phyloP scores from a whole-genome alignment of 2,888 invertebrate species.

The Conus canariensis region DNA sequence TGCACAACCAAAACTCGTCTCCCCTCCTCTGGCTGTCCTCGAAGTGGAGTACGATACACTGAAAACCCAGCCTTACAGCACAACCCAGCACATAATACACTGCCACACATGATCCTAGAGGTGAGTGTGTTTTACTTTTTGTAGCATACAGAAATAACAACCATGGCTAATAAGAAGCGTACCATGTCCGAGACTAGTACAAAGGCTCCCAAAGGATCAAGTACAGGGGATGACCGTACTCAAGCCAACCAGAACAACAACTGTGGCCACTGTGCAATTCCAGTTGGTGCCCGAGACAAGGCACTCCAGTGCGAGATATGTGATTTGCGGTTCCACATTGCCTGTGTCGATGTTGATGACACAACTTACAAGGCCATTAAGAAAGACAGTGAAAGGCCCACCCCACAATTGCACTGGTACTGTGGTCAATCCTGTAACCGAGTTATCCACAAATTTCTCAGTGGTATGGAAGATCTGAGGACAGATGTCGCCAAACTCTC shows the following conservation, averaged over 20 bases:
- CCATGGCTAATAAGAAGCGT: too few species aligned
- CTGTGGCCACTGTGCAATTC: not conserved
- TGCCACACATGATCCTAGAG: too few species aligned
- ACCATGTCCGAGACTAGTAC: too few species aligned
- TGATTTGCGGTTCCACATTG: not conserved
- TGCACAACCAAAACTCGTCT: too few species aligned
- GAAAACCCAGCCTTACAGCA: too few species aligned
- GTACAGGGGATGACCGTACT: too few species aligned
- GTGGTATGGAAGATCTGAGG: not conserved
- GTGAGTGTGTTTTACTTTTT: too few species aligned
- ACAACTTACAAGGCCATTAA: constrained; percentile 15
- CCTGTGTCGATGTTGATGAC: not conserved
- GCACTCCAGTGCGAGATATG: not conserved
- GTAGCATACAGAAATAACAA: too few species aligned
- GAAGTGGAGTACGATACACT: too few species aligned
- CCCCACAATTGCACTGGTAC: not conserved
- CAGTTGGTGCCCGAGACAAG: not conserved
- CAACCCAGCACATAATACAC: too few species aligned
- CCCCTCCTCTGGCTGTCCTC: too few species aligned
- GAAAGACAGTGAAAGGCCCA: not conserved
- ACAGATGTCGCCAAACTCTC: not conserved
- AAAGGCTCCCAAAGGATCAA: too few species aligned
- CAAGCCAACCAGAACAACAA: not conserved
- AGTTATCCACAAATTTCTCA: not conserved
- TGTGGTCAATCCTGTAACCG: not conserved